Evolutionary conservation across 2,888 invertebrate species (phyloP), one percentile per base, ranked within the genome.

Genomic region (Cosmopolites sordidus): DNA sequence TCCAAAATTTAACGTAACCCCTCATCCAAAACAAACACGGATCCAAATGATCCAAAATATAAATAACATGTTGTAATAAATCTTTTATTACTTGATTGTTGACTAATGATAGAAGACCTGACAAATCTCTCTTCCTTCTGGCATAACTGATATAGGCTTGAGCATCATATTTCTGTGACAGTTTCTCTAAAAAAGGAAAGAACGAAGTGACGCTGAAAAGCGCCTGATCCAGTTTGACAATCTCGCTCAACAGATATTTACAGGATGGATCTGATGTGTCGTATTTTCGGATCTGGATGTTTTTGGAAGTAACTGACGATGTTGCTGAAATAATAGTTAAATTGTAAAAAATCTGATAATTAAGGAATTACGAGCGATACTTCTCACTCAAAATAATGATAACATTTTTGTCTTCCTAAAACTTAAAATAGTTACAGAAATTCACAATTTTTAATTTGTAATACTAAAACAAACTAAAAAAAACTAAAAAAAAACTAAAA

Each of bases 191-290:
- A 14, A 1, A 2, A 4, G 51, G 44, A 16, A 51, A 16, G 8
- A 40, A 29, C 4, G 51, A 15, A 9, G 40, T 22, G 2, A 51
- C 1, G 12, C 43, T 45, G 6, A 51, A n/a, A 4, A 51, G 14
- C 9, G 38, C 17, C 22, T 16, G 15, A 17, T 51, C 51, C 5
- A 40, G 12, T 18, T 3, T 11, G 8, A 51, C 51, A 4, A 51
- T 8, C 9, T 39, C 17, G n/a, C 45, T 44, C 8, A 51, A 6
- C 15, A 51, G 14, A 16, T 29, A 14, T 12, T 51, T 45, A 16
- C 51, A 51, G 8, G 45, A 11, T 6, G 51, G 14, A 30, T 40
- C 30, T 2, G 51, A 11, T 9, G 17, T 16, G 30, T 51, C 45
- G 29, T 30, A 16, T 30, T 51, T 45, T 16, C 6, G 16, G 1